Evolutionary conservation across 2,113 vertebrate species (phyloP), one percentile per base, ranked within the genome.

Genomic region (Eptesicus fuscus): DNA sequence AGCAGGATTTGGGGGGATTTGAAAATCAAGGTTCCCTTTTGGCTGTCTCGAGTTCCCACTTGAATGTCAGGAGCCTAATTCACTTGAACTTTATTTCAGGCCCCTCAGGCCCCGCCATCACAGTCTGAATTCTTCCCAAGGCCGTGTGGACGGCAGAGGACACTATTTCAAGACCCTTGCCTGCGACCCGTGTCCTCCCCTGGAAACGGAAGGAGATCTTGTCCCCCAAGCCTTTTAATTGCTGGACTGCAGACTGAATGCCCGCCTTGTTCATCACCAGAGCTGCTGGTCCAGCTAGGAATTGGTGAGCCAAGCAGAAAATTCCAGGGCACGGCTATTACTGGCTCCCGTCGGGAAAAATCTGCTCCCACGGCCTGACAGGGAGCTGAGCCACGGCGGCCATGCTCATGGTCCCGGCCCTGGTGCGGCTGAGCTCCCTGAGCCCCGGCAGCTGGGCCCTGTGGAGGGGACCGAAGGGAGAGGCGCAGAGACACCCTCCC

Each of bases 381-480:
- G 25, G 10, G 18, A 40, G 25, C 32, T 0, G 0, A 32, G 25
- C 70, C 8, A 0, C 0, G 40, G 42, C 40, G n/a, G 61, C 76
- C 97, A 98, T 99, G 98, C 98, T 98, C 0, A 42, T 98, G 0
- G 92, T 99, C 51, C 98, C 98, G 69, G 97, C 94, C 0, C 98
- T 99, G 96, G 96, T 97, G 2, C 97, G 98, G 70, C 97, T 99
- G 86, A 97, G 84, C 0, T 83, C 97, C 37, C 97, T 99, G 84
- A 97, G 83, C 0, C 83, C 97, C 40, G 97, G 98, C 83, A 96
- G 95, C 96, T 98, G 99, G 97, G 91, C 96, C 32, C 98, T 91
- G 93, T 82, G 40, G 20, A 56, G 95, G 86, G 44, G 83, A 65
- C 85, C 23, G 37, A 80, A 74, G 13, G 93, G 7, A 40, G 42